Conservation (phyloP, 2,113 vertebrate genomes). For the Phaethon lepturus region DNA sequence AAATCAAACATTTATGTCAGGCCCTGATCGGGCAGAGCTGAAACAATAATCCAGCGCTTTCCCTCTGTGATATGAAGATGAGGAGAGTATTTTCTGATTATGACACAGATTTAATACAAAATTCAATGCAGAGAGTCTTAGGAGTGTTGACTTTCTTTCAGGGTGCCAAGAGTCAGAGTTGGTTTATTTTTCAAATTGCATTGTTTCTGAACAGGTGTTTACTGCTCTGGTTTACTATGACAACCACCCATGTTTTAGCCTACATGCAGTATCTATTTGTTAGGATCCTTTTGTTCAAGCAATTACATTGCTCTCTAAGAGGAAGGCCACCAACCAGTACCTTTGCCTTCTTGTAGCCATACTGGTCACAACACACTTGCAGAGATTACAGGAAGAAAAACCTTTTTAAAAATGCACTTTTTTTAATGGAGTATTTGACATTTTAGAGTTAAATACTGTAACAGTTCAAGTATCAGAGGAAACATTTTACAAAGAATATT, state of each 20-base stretch:
- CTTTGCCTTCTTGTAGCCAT: not conserved
- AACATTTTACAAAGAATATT: not conserved
- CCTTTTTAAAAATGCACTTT: not conserved
- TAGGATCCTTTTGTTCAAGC: slow-evolving; percentile 20
- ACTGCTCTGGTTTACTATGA: slow-evolving; percentile 26
- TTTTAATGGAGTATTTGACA: not conserved
- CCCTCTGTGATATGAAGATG: not conserved
- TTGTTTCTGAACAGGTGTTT: slow-evolving; percentile 28
- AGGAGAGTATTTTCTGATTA: not conserved
- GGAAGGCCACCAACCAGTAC: not conserved
- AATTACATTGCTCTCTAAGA: not conserved
- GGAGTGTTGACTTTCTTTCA: not conserved
- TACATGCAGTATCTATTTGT: not conserved
- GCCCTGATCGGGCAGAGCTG: not conserved
- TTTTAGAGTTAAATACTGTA: not conserved
- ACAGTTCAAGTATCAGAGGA: not conserved
- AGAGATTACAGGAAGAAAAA: not conserved
- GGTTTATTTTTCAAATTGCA: not conserved
- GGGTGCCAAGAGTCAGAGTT: not conserved
- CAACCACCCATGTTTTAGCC: not conserved
- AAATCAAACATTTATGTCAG: not conserved
- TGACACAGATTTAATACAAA: not conserved
- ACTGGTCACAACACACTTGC: not conserved
- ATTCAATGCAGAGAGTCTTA: not conserved
- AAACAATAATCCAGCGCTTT: slow-evolving; percentile 15